These are phyloP conservation scores for Venustoraphidia nigricollis DNA, from an alignment of 2,888 invertebrate genomes.

Conservation along the genomic window DNA sequence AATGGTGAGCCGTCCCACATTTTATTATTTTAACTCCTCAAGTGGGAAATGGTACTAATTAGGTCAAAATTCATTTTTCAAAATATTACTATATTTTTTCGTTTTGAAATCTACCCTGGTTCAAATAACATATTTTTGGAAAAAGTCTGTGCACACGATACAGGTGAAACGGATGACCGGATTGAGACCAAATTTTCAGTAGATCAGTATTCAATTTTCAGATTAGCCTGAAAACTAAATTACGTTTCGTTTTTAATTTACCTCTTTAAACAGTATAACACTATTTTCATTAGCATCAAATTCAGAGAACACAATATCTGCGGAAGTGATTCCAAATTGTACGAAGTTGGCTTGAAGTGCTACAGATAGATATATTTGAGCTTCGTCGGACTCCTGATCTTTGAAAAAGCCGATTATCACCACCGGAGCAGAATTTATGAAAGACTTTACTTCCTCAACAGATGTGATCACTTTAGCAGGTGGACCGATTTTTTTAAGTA, in stretches of 20 bases:
- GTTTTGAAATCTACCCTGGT: too few relatives aligned
- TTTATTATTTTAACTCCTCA: too few relatives aligned
- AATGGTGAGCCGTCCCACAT: too few relatives aligned
- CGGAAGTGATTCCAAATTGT: constrained; percentile 73
- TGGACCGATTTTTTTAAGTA: constrained; percentile 94
- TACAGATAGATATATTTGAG: constrained; percentile 68
- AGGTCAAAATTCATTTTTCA: too few relatives aligned
- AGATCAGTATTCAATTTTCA: too few relatives aligned
- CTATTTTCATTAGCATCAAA: constrained; percentile 64
- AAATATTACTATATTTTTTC: too few relatives aligned
- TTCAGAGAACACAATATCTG: constrained; percentile 62
- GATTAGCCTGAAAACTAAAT: too few relatives aligned
- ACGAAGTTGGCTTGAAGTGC: constrained; percentile 75
- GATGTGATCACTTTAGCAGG: constrained; percentile 67
- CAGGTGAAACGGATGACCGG: too few relatives aligned
- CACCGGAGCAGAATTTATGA: constrained; percentile 67
- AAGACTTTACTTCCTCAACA: constrained; percentile 68
- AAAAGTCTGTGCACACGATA: too few relatives aligned
- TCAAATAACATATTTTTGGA: too few relatives aligned
- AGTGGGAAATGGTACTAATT: too few relatives aligned
- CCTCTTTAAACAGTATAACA: constrained; percentile 84
- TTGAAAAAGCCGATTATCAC: constrained; percentile 84
- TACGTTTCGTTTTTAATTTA: constrained; percentile 18
- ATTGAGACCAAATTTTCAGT: too few relatives aligned
- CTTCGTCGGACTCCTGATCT: constrained; percentile 59